These are phyloP conservation scores for Trichomalopsis sarcophagae DNA, from an alignment of 1,140 invertebrate genomes.

Conservation along the genomic window DNA sequence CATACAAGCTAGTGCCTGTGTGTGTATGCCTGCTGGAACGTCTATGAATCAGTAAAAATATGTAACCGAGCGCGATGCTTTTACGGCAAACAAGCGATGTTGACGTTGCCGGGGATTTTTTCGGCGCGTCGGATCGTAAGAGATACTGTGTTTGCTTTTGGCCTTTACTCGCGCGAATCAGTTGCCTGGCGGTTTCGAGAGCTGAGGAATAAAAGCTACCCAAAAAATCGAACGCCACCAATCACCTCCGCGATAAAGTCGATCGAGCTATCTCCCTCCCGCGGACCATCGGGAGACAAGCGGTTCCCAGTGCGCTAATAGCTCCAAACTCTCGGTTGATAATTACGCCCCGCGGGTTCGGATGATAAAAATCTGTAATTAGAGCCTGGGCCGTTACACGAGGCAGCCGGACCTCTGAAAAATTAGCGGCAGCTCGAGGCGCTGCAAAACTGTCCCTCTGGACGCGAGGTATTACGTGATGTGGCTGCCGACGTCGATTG, in stretches of 20 bases:
- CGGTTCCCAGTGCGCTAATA: neutral
- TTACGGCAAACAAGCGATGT: no score
- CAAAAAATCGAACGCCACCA: no score
- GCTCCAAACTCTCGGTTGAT: conserved; percentile 43
- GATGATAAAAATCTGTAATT: conserved; percentile 71
- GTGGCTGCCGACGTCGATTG: conserved; percentile 3
- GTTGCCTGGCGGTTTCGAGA: no score
- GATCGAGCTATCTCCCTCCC: no score
- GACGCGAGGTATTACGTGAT: conserved; percentile 47
- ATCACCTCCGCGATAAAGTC: no score
- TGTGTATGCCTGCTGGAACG: neutral
- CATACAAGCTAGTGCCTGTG: no score
- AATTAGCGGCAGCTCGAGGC: conserved; percentile 62
- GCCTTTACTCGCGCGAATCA: no score
- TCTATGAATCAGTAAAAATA: conserved; percentile 44
- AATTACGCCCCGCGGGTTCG: conserved; percentile 47
- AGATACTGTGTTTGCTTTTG: no score
- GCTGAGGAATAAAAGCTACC: no score
- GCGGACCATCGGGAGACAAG: neutral
- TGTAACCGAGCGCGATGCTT: neutral
- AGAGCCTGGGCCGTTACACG: conserved; percentile 65
- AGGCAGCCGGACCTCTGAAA: conserved; percentile 63
- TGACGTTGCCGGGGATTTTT: no score
- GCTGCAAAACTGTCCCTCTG: conserved; percentile 65
- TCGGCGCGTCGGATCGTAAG: no score